Percentiles rank a stretch among this genome's conserved stretches.
These are phyloP conservation scores for Onthophagus sagittarius DNA, from an alignment of 2,888 invertebrate species.

Conservation along the genomic window DNA sequence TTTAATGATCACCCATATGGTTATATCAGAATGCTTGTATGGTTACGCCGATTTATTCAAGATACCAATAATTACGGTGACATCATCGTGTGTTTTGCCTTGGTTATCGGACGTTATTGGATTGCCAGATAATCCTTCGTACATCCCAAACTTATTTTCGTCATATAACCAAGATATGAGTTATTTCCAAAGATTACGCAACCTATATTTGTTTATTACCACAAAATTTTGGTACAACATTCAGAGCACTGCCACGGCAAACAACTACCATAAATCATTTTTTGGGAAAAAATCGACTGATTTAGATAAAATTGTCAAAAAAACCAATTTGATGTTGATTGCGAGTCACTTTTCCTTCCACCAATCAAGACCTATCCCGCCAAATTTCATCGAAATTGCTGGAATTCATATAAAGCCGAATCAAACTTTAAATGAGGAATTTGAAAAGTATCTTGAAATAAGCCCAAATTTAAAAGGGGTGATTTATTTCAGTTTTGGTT, in stretches of 20 bases:
- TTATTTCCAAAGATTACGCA: constrained; percentile 53
- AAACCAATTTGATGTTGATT: constrained; percentile 54
- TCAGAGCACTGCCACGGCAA: too few relatives aligned
- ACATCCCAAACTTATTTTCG: constrained; percentile 54
- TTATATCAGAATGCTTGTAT: constrained; percentile 58
- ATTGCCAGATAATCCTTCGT: constrained; percentile 56
- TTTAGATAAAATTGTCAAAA: constrained; percentile 48
- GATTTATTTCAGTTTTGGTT: constrained; percentile 59
- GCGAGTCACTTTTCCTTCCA: constrained; percentile 58
- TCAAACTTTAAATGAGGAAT: constrained; percentile 51
- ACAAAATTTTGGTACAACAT: constrained; percentile 54
- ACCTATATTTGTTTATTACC: too few relatives aligned
- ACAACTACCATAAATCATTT: too few relatives aligned
- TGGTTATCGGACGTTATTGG: constrained; percentile 55
- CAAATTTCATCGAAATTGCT: constrained; percentile 55
- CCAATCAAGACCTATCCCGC: constrained; percentile 54
- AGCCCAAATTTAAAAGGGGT: constrained; percentile 41
- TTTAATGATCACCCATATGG: constrained; percentile 56
- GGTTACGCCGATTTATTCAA: constrained; percentile 55
- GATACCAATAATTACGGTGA: constrained; percentile 55
- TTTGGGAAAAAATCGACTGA: constrained; percentile 48
- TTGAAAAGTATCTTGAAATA: constrained; percentile 12
- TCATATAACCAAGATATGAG: constrained; percentile 51
- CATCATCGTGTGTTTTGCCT: constrained; percentile 55
- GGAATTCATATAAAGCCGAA: constrained; percentile 51